A percentile compares a stretch with the other conserved stretches of the same genome.
phyloP scores from a whole-genome alignment of 2,797 vertebrate genomes.

The Myoxocephalus aenaeus region DNA sequence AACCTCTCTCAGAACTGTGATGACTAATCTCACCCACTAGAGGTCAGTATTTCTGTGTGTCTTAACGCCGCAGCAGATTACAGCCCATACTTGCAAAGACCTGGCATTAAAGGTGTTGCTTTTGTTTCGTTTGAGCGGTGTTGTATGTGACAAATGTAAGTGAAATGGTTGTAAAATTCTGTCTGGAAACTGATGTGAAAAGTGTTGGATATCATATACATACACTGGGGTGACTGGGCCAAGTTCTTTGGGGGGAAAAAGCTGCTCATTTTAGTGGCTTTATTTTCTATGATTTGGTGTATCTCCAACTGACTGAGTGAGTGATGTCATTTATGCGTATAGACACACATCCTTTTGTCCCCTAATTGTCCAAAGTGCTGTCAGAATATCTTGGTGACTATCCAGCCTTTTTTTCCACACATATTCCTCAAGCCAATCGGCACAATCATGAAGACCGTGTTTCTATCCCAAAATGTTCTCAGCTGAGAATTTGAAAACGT shows the following conservation, averaged over 20 bases:
- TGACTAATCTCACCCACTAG: slow-evolving; percentile 56
- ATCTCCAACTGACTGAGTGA: slow-evolving; percentile 9
- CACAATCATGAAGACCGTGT: slow-evolving; percentile 27
- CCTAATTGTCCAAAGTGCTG: slow-evolving; percentile 7
- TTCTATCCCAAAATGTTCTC: not conserved
- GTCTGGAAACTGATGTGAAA: slow-evolving; percentile 10
- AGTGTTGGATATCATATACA: slow-evolving; percentile 29
- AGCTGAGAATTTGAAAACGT: not conserved
- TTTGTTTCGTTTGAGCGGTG: slow-evolving; percentile 14
- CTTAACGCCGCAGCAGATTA: not conserved
- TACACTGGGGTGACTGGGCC: slow-evolving; percentile 16
- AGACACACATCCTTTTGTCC: not conserved
- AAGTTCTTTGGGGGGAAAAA: slow-evolving; percentile 13
- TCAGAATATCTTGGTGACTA: not conserved
- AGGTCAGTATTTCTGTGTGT: slow-evolving; percentile 60
- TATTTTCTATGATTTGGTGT: slow-evolving; percentile 31
- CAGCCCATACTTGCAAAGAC: slow-evolving; percentile 16
- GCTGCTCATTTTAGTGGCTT: slow-evolving; percentile 41
- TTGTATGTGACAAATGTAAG: not conserved
- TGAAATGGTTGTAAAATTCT: slow-evolving; percentile 13
- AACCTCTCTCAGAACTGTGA: slow-evolving; percentile 47
- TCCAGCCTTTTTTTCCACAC: not conserved
- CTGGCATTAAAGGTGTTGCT: slow-evolving; percentile 22
- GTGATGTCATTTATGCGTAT: not conserved
- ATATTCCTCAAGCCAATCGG: slow-evolving; percentile 12